Evolutionary conservation across 2,888 invertebrate species (phyloP).

Genomic region (Melitaea athalia): DNA sequence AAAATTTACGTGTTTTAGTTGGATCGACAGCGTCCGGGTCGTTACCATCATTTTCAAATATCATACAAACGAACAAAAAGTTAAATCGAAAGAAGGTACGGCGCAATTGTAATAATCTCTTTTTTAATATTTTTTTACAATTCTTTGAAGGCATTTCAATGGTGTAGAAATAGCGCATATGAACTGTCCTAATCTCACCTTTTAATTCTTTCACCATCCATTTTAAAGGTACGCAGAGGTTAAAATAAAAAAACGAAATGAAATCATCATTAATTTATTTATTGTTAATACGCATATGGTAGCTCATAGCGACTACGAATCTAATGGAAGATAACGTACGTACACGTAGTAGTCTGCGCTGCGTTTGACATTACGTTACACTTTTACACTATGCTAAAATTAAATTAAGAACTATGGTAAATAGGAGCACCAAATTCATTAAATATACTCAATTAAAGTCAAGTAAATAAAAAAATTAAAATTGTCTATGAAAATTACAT

Average conservation of each 20-base stretch:
- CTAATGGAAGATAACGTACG: constrained; percentile 79
- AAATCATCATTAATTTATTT: constrained; percentile 54
- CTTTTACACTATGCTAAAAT: constrained; percentile 12
- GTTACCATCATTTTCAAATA: no score
- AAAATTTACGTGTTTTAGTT: no score
- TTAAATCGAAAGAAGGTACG: no score
- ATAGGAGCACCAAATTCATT: constrained; percentile 11
- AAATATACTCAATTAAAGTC: background rate
- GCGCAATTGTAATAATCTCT: no score
- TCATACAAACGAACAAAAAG: no score
- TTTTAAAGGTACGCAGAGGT: background rate
- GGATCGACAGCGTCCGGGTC: no score
- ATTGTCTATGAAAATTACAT: background rate
- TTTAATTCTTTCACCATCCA: background rate
- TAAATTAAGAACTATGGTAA: constrained; percentile 20
- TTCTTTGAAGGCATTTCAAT: no score
- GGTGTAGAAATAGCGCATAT: no score
- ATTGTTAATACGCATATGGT: constrained; percentile 75
- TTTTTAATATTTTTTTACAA: no score
- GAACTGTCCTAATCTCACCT: no score
- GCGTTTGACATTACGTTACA: constrained; percentile 48
- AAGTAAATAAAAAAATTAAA: background rate
- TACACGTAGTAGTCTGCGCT: constrained; percentile 60
- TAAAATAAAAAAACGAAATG: constrained; percentile 28
- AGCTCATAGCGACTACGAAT: constrained; percentile 75